Base-by-base conservation (phyloP, 1,140 invertebrate species). In the Bombus cullumanus region DNA sequence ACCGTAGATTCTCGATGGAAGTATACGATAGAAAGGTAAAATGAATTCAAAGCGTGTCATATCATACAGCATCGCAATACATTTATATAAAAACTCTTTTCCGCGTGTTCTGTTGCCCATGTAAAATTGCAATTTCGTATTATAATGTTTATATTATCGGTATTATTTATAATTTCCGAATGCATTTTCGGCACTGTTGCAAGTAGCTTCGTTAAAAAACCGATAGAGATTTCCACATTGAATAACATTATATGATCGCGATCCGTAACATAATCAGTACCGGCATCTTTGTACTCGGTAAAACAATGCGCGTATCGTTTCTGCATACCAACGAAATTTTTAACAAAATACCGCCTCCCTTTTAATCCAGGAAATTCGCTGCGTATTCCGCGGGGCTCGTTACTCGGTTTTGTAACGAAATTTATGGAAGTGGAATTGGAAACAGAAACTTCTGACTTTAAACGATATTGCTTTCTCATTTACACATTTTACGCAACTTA, bases 351-450 rank as follows among this genome's bases (percentile, higher is more conserved):
- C 13, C 18, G n/a, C 28, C 15, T 34, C 43, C 28, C 28, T 64
- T 78, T 78, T 78, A 78, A 31, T 64, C n/a, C 57, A 13, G 62
- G 34, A 25, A 64, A 64, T 59, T n/a, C 25, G 37, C 28, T 2
- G 39, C 75, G 25, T 31, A 57, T 78, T n/a, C 28, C 39, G 39
- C 39, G 28, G 8, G 10, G 43, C 53, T 59, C 57, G 75, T 78
- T 64, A 78, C 57, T 57, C 34, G 57, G 75, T 66, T 64, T 78
- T 64, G n/a, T 64, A 78, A 78, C 34, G 31, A 34, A 69, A 80
- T 77, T 77, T n/a, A 69, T 69, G 66, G n/a, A 53, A n/a, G 78
- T 80, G 37, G 64, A 47, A 80, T 69, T 53, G 64, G 31, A 53
- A 37, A 39, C 41, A 73, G 66, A 73, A 47, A 62, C 68, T 73